Evolutionary conservation across 2,888 invertebrate genomes (phyloP), one percentile per base, ranked within the genome.

Genomic region (Xanthorhoe designata): DNA sequence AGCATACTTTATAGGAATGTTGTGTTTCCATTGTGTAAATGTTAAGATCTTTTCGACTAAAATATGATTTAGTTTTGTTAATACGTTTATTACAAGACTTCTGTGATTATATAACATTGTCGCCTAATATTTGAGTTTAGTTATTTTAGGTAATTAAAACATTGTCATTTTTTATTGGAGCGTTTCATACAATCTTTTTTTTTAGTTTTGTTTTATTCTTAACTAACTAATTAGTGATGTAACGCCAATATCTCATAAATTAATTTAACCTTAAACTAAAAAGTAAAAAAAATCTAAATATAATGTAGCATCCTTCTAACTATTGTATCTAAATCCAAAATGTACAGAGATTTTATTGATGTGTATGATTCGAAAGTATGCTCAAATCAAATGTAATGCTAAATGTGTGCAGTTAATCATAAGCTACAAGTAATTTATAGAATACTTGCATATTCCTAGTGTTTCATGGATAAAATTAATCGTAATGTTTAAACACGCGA

Each of bases 401-500:
- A 79, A 79, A 56, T 58, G 56, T 68, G 49, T 65, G 58, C 78
- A 80, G 70, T 78, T 79, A 77, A 71, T 71, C 70, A 69, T 84
- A 81, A 80, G 72, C 75, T 78, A 74, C 75, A 76, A 75, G 78
- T 75, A 73, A 76, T 64, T 62, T 56, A 66, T 72, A 80, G 70
- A 80, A 75, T 78, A 78, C 76, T 77, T 79, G 73, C 76, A 76
- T 79, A 73, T 77, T 72, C 77, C 78, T 82, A 83, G 77, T 79
- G 68, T 81, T 83, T 81, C 80, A 78, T 78, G 73, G 85, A 84
- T 82, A 79, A 90, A 91, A 90, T 90, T 88, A 87, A 96, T 95
- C 78, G 94, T 95, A 83, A 95, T 85, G 71, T 94, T 58, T 42
- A 59, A 77, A 94, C 94, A 71, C 93, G 88, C 64, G 95, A 95